Evolutionary conservation across 1,140 invertebrate genomes (phyloP).

Genomic region (Saccostrea echinata): DNA sequence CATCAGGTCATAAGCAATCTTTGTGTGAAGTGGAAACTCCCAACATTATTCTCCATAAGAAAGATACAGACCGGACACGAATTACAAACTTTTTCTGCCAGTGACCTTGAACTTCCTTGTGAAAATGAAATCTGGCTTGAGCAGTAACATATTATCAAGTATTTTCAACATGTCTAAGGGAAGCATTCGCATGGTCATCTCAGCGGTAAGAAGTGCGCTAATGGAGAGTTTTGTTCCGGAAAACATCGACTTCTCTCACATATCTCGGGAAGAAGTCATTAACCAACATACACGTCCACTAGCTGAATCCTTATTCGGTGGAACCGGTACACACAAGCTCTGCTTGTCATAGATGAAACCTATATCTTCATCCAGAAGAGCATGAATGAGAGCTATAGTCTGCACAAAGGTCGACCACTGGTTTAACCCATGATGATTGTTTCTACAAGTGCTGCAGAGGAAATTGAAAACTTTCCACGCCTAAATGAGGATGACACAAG

Average conservation of each 20-base stretch:
- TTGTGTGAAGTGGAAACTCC: too few species aligned
- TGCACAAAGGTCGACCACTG: constrained; percentile 43
- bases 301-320: neutral
- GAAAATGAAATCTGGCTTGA: constrained; percentile 43
- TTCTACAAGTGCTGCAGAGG: constrained; percentile 21
- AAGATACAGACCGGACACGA: too few species aligned
- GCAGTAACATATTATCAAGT: constrained; percentile 25
- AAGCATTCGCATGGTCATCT: constrained; percentile 3
- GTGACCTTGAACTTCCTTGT: neutral
- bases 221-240: constrained; percentile 1
- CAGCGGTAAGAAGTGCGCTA: constrained; percentile 3
- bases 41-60: too few species aligned
- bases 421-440: constrained; percentile 51
- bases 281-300: neutral
- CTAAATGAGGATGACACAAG: too few species aligned
- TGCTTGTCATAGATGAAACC: constrained; percentile 41
- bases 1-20: too few species aligned
- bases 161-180: constrained; percentile 47
- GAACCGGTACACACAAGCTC: neutral
- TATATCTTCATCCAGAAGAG: constrained; percentile 52
- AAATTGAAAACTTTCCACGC: too few species aligned
- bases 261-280: constrained; percentile 38
- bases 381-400: constrained; percentile 14
- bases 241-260: constrained; percentile 42
- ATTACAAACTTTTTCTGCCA: too few species aligned